These are phyloP conservation scores for Plectropomus leopardus DNA, from an alignment of 2,113 vertebrate genomes.

Conservation along the genomic window DNA sequence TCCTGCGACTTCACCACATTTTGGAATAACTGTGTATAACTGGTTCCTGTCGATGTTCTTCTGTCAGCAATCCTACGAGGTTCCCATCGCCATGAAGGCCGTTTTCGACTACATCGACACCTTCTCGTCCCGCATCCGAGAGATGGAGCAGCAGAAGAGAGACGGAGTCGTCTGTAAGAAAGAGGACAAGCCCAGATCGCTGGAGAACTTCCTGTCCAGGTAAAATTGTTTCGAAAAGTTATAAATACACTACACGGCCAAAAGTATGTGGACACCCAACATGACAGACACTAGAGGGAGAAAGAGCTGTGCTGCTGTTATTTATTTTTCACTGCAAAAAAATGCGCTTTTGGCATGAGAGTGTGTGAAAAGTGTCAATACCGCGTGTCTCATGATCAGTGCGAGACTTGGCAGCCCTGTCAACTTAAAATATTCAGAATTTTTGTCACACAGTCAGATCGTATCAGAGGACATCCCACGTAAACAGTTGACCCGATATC, in stretches of 20 bases:
- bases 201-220: slow-evolving; percentile 98
- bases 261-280: not conserved
- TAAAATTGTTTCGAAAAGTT: slow-evolving; percentile 60
- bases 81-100: slow-evolving; percentile 97
- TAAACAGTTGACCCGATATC: too few relatives aligned
- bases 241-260: not conserved
- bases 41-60: slow-evolving; percentile 16
- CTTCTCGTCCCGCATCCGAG: slow-evolving; percentile 96
- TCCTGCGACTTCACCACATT: slow-evolving; percentile 9
- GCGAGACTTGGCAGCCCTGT: too few relatives aligned
- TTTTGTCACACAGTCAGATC: too few relatives aligned
- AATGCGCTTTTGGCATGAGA: too few relatives aligned
- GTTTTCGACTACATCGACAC: slow-evolving; percentile 96
- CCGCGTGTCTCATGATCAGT: too few relatives aligned
- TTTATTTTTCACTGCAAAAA: too few relatives aligned
- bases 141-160: slow-evolving; percentile 98
- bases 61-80: slow-evolving; percentile 95
- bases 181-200: slow-evolving; percentile 95
- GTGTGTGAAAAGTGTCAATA: too few relatives aligned
- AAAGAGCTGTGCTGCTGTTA: too few relatives aligned
- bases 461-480: too few relatives aligned
- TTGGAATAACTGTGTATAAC: not conserved
- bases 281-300: too few relatives aligned
- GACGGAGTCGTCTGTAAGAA: slow-evolving; percentile 94
- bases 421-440: too few relatives aligned